Evolutionary conservation across 2,113 vertebrate species (phyloP), one percentile per base, ranked within the genome.

Genomic region (Bothrops jararaca): DNA sequence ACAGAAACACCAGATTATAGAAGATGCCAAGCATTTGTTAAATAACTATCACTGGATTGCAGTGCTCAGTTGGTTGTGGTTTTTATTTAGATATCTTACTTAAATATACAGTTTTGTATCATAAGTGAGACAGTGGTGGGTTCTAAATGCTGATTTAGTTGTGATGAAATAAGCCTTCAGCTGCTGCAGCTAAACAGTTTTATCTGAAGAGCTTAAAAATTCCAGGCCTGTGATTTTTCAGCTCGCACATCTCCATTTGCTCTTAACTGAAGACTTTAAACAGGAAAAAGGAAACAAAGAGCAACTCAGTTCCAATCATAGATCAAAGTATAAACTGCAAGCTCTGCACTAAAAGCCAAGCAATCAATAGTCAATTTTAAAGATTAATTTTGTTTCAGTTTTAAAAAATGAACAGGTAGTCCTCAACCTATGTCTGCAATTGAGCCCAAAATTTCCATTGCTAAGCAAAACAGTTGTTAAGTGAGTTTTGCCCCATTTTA

Each of bases 301-400:
- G 9, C 6, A 88, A 69, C 80, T 90, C 95, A n/a, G 48, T 93
- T 54, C 24, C 94, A 54, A 69, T 3, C 18, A 57, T 10, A n/a
- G 53, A 74, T 94, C 88, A 91, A 94, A 88, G 60, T 93, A 96
- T 92, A 80, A 90, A 48, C 69, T 89, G 42, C 20, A 45, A 90
- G 15, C 4, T 9, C 69, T n/a, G 26, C 86, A 39, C 92, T 87
- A 26, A 48, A 94, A 69, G 94, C 87, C 29, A 60, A 4, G 48
- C n/a, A 91, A 60, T 58, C 91, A 90, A 80, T 93, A 74, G 50
- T 92, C 88, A 92, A 88, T 80, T 94, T 74, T 95, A 92, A 39
- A 95, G 69, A 0, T 5, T 1, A 95, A 80, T 20, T 89, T 90
- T 88, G 52, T 93, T 89, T 92, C 29, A 12, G 86, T 69, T 95